A percentile compares a stretch with the other conserved stretches of the same genome.
Evolutionary conservation across 2,113 vertebrate species (phyloP).

Genomic region (Equus quagga): DNA sequence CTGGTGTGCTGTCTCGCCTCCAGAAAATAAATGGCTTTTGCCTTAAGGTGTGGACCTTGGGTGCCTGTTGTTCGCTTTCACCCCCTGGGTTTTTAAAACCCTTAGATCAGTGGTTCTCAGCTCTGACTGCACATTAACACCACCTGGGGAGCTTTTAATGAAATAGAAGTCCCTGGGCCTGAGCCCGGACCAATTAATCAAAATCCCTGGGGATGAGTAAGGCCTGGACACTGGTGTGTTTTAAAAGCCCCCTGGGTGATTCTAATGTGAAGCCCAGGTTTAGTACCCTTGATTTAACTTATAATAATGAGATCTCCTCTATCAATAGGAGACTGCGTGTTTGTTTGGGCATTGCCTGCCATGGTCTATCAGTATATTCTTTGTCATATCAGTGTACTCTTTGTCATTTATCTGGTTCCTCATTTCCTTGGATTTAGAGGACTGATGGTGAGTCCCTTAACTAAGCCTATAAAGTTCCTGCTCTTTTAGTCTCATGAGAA

Average conservation of each 20-base stretch:
- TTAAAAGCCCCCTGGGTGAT: not conserved
- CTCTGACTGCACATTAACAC: conserved; percentile 22
- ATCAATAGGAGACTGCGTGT: not conserved
- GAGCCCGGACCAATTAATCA: conserved; percentile 63
- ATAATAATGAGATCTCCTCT: not conserved
- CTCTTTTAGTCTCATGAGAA: not conserved
- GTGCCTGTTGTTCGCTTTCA: conserved; percentile 20
- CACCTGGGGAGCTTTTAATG: conserved; percentile 57
- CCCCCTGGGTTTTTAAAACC: not conserved
- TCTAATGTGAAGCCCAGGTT: not conserved
- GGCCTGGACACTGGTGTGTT: not conserved
- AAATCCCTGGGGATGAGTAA: not conserved
- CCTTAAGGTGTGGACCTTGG: not conserved
- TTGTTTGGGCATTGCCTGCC: not conserved
- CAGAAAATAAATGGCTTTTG: not conserved
- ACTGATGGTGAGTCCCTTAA: not conserved
- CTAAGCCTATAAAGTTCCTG: not conserved
- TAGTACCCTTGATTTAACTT: not conserved
- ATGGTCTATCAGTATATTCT: not conserved
- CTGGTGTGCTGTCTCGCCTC: not conserved
- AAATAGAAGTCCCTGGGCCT: conserved; percentile 53
- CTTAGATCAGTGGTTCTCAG: conserved; percentile 51
- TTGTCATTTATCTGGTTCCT: not conserved
- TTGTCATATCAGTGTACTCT: not conserved
- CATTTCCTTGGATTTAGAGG: not conserved